Conservation (phyloP, 2,888 invertebrate genomes). For the Chymomyza fuscimana region DNA sequence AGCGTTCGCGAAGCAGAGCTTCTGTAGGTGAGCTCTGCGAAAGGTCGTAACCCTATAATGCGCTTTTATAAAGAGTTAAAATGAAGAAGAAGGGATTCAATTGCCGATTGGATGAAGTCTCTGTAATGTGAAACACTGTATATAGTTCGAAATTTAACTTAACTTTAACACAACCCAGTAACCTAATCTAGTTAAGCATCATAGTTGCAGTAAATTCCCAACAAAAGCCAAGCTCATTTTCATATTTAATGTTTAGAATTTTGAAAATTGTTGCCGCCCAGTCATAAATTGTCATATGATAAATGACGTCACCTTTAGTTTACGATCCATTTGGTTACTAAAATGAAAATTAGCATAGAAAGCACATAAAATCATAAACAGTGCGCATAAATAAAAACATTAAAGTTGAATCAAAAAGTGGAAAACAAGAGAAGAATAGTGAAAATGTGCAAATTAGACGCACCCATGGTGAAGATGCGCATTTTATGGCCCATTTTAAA, state of each 20-base stretch:
- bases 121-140: no score
- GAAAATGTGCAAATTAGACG: slow-evolving; percentile 74
- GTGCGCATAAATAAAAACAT: slow-evolving; percentile 54
- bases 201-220: neutral
- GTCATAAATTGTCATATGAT: slow-evolving; percentile 42
- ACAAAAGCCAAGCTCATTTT: neutral
- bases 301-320: slow-evolving; percentile 66
- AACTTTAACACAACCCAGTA: no score
- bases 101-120: no score
- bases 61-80: no score
- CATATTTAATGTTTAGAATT: neutral
- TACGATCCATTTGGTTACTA: slow-evolving; percentile 29
- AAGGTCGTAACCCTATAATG: no score
- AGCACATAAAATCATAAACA: slow-evolving; percentile 69
- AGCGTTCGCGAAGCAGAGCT: no score
- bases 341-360: slow-evolving; percentile 66
- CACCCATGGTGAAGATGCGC: slow-evolving; percentile 46
- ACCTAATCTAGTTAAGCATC: no score
- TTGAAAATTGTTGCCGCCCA: slow-evolving; percentile 14
- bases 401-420: slow-evolving; percentile 38
- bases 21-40: no score
- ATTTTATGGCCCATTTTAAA: slow-evolving; percentile 60
- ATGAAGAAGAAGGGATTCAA: no score
- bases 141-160: no score
- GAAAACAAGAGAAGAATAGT: slow-evolving; percentile 52